These are phyloP conservation scores for Cyprinella venusta DNA, from an alignment of 2,797 vertebrate genomes.

Conservation along the genomic window DNA sequence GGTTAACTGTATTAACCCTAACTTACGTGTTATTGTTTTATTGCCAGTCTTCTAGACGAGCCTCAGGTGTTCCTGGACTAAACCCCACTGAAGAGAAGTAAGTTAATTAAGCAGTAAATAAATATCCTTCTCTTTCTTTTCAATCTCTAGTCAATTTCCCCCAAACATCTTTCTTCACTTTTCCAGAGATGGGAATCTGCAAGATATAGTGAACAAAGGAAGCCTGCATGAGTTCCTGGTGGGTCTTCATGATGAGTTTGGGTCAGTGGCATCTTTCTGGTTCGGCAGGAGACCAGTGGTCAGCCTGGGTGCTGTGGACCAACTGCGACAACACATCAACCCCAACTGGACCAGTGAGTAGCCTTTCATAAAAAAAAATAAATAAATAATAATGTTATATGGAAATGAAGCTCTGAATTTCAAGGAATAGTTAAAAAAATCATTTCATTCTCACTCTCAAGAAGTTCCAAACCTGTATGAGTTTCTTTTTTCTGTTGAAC, in stretches of 20 bases:
- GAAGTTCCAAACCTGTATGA: too few species aligned
- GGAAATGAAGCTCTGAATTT: not conserved
- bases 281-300: constrained; percentile 92
- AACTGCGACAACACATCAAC: constrained; percentile 90
- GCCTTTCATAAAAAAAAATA: not conserved
- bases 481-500: too few species aligned
- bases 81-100: constrained; percentile 93
- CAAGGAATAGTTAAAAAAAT: too few species aligned
- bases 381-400: too few species aligned
- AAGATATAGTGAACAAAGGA: constrained; percentile 88
- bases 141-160: not conserved
- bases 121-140: not conserved
- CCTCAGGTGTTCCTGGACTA: constrained; percentile 92
- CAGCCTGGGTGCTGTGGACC: constrained; percentile 87
- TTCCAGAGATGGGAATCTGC: constrained; percentile 92
- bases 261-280: constrained; percentile 94
- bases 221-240: constrained; percentile 94
- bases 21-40: constrained; percentile 28
- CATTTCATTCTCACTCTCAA: too few species aligned
- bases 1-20: not conserved
- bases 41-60: constrained; percentile 88
- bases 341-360: constrained; percentile 89
- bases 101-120: constrained; percentile 57
- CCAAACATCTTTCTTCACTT: not conserved
- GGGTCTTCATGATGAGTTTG: constrained; percentile 89